Conservation (phyloP, 2,113 vertebrate species). For the Embiotoca jacksoni region DNA sequence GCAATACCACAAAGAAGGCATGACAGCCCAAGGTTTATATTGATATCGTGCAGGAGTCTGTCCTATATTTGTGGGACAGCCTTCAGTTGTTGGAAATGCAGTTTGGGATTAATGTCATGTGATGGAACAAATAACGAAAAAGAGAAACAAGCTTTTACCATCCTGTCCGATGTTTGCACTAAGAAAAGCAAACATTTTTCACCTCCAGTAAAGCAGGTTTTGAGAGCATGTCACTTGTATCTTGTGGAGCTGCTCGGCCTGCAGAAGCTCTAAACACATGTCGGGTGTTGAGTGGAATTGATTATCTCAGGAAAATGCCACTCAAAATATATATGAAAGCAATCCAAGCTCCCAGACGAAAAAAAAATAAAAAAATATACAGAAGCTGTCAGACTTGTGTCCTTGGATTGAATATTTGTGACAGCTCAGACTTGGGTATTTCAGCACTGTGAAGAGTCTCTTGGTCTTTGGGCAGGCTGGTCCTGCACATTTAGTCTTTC, state of each 20-base stretch:
- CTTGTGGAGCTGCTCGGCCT: not conserved
- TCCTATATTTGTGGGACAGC: not conserved
- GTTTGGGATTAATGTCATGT: conserved; percentile 7
- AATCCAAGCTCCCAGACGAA: conserved; percentile 21
- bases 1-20: not conserved
- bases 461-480: conserved; percentile 12
- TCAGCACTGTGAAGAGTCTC: conserved; percentile 6
- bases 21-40: no score
- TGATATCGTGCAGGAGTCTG: no score
- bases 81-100: not conserved
- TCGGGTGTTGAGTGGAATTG: conserved; percentile 20
- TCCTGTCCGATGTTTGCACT: not conserved
- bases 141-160: not conserved
- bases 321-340: conserved; percentile 24
- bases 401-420: conserved; percentile 17
- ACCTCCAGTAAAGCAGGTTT: not conserved
- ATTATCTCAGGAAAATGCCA: conserved; percentile 31
- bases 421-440: conserved; percentile 6
- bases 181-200: not conserved
- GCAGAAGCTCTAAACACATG: conserved; percentile 17
- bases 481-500: conserved; percentile 3
- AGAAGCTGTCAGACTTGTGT: conserved; percentile 15
- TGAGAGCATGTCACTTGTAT: conserved; percentile 7
- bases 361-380: not conserved
- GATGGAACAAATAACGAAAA: conserved; percentile 1